Base-by-base conservation (phyloP, 2,113 vertebrate species). In the Calyptomena viridis region DNA sequence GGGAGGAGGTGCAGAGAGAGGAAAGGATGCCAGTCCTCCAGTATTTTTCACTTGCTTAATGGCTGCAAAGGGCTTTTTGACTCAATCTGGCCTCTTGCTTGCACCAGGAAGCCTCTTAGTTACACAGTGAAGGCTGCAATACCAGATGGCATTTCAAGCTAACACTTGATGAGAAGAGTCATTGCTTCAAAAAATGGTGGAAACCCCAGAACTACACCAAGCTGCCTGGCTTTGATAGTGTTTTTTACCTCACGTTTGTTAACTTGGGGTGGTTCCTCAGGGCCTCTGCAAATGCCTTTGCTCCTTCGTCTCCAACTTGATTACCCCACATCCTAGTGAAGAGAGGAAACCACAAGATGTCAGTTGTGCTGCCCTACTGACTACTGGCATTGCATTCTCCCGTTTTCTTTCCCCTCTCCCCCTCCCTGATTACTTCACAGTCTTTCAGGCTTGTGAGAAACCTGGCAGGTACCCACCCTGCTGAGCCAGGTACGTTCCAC, bases 311-410 rank as follows among this genome's bases (percentile, higher is more conserved):
- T 11, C 99, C 98, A 5, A 99, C 98, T 8, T 94, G 97, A 95
- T 99, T 99, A 22, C 99, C 99, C 99, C 99, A 99, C 99, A 99
- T 99, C 64, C 99, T 99, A 96, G 42, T 71, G 87, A 88, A 88
- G 81, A 87, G 82, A 96, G 25, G 56, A 88, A 97, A 95, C 53
- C 44, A 62, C 56, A 20, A 84, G 21, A 4, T 16, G 78, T 56
- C 37, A 93, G 68, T 11, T 31, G 15, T 63, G 55, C 37, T 89
- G 76, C 40, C 40, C 39, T 50, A 8, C 21, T 30, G 67, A 42
- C 55, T 44, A 40, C 12, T 2, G 4, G 27, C 35, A 27, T 27
- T 63, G 9, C 17, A 44, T 46, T 69, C 6, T 69, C 52, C 47
- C 40, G 44, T 44, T 40, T 83, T 42, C 30, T 63, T 39, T 62